A percentile compares a stretch with the other conserved stretches of the same genome.
These are phyloP conservation scores for Sitobion miscanthi DNA, from an alignment of 1,140 invertebrate species.

Conservation along the genomic window DNA sequence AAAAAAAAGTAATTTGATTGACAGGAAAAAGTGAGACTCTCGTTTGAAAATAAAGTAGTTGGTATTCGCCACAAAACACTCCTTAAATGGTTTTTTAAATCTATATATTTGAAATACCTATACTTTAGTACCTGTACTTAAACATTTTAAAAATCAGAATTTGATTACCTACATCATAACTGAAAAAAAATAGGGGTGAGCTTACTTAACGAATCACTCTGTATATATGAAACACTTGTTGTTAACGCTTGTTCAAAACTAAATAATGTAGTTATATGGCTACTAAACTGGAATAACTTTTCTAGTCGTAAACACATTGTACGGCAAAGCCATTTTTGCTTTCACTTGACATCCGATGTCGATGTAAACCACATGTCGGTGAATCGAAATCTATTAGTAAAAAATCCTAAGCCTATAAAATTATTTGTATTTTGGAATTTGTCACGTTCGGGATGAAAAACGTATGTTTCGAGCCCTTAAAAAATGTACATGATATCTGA, in stretches of 20 bases:
- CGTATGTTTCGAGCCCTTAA: neutral
- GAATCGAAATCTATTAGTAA: neutral
- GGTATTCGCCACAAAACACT: neutral
- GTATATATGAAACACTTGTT: neutral
- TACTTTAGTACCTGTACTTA: too few relatives aligned
- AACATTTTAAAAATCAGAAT: neutral
- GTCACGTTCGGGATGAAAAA: neutral
- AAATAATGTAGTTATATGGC: neutral
- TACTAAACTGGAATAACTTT: neutral
- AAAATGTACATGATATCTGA: neutral
- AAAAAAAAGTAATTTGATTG: neutral
- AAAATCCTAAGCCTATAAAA: neutral
- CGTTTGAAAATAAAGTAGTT: neutral
- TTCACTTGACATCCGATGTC: neutral
- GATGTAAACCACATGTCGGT: too few relatives aligned
- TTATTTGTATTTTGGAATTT: neutral
- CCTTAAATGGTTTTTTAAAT: neutral
- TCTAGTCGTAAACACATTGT: conserved; percentile 16
- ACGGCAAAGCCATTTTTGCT: neutral
- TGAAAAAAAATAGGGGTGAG: neutral
- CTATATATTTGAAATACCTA: neutral
- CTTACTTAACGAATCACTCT: neutral
- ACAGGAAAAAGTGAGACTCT: too few relatives aligned
- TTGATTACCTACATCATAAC: neutral
- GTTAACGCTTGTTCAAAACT: neutral